Evolutionary conservation across 2,888 invertebrate genomes (phyloP), one percentile per base, ranked within the genome.

Genomic region (Ormyrus nitidulus): DNA sequence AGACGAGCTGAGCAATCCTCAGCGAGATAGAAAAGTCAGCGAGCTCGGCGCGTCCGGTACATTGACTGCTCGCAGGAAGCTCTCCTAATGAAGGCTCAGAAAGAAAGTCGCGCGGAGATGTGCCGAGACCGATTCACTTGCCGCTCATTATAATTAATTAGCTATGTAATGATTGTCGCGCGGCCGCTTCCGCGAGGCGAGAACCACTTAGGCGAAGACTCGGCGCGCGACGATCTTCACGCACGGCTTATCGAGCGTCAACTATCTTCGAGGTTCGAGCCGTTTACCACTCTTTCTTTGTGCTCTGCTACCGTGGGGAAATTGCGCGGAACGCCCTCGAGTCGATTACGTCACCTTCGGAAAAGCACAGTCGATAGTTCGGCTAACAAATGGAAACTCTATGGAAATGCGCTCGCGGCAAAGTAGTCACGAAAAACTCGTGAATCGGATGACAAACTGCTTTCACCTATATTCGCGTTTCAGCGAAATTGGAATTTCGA

Each of bases 401-500:
- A 56, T 56, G n/a, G 44, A 70, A 19, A 44, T 51, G 59, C 58
- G 13, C 10, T 46, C 34, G 48, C 13, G 66, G 6, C 48, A 48
- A 74, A 66, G 53, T 44, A 71, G 64, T 71, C 59, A 44, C 0
- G 72, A 77, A 77, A 78, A 81, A 75, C 69, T 59, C 53, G 73
- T 13, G 77, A 68, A 81, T 69, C 68, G 61, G 19, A 74, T 82
- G 82, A 82, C 74, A 82, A 82, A 80, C 73, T 80, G 82, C 80
- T 69, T 66, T 80, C 80, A 76, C 78, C 78, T 79, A 81, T 66
- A 77, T 78, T 72, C 64, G 61, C 83, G 79, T 83, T 84, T 83
- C 82, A 83, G 82, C 80, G 85, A 86, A 87, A 87, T 88, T 87
- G 86, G 86, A 87, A 88, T 87, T 88, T 88, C 84, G 86, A 85